These are phyloP conservation scores for Pseudococcus jackbeardsleyi DNA, from an alignment of 2,888 invertebrate species.

Conservation along the genomic window DNA sequence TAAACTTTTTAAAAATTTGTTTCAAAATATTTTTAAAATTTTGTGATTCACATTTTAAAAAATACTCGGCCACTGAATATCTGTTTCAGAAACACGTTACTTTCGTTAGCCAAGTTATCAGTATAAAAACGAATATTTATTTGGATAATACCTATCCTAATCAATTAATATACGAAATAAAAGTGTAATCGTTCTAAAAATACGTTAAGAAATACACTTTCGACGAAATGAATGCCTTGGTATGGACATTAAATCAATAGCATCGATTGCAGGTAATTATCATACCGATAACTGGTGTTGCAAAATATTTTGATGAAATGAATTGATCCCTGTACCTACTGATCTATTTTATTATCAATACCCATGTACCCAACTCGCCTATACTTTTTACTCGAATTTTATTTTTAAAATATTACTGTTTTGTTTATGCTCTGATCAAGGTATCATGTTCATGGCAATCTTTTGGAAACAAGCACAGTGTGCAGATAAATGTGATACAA, in stretches of 20 bases:
- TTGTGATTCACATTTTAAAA: neutral
- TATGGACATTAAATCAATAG: neutral
- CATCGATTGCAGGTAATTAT: neutral
- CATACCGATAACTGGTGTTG: neutral
- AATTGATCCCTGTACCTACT: neutral
- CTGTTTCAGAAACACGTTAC: neutral
- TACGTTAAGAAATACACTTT: neutral
- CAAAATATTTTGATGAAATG: neutral
- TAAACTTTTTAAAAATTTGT: too few species aligned
- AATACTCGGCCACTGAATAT: neutral
- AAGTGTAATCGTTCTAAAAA: neutral
- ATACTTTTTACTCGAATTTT: neutral
- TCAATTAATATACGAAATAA: too few species aligned
- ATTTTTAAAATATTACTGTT: neutral
- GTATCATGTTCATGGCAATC: neutral
- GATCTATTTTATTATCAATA: too few species aligned
- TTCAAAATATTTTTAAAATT: too few species aligned
- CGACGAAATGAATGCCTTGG: neutral
- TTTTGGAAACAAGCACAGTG: neutral
- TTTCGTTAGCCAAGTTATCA: neutral
- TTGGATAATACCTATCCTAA: too few species aligned
- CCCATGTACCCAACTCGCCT: neutral
- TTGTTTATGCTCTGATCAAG: neutral
- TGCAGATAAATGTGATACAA: neutral
- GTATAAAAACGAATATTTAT: neutral